phyloP scores from a whole-genome alignment of 2,888 invertebrate species.

The Calliscelio sp. region DNA sequence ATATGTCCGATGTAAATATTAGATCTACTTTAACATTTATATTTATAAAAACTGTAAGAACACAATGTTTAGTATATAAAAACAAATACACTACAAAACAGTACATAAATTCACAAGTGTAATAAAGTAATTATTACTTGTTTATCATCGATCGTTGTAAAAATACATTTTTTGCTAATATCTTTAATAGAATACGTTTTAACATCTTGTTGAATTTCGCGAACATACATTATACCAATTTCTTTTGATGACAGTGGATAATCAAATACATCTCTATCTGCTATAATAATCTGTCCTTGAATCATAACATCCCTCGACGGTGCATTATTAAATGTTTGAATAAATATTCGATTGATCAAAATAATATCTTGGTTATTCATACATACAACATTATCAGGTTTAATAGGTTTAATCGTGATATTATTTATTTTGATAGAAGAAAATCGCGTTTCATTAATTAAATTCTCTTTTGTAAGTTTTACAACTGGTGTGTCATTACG shows the following conservation, averaged over 20 bases:
- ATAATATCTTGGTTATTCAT: not conserved
- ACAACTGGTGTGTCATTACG: conserved; percentile 8
- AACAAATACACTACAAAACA: too few relatives aligned
- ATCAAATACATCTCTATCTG: conserved; percentile 13
- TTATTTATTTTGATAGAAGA: not conserved
- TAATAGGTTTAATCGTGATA: not conserved
- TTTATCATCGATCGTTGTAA: conserved; percentile 11
- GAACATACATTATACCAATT: conserved; percentile 17
- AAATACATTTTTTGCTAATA: conserved; percentile 31
- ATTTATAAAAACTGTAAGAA: too few relatives aligned
- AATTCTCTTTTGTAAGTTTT: conserved; percentile 1
- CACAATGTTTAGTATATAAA: too few relatives aligned
- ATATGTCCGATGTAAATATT: too few relatives aligned
- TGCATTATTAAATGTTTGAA: conserved; percentile 4
- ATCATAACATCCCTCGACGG: conserved; percentile 1
- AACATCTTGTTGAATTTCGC: conserved; percentile 1
- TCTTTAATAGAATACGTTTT: not conserved
- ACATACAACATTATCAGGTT: not conserved
- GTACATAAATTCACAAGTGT: not conserved
- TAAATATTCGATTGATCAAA: conserved; percentile 12
- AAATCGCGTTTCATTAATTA: not conserved
- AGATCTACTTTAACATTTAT: too few relatives aligned
- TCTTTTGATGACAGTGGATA: conserved; percentile 18
- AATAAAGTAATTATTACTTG: conserved; percentile 23
- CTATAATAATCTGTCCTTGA: conserved; percentile 26